phyloP scores from a whole-genome alignment of 35 echinoderm and acorn worm species.

The Apostichopus japonicus region DNA sequence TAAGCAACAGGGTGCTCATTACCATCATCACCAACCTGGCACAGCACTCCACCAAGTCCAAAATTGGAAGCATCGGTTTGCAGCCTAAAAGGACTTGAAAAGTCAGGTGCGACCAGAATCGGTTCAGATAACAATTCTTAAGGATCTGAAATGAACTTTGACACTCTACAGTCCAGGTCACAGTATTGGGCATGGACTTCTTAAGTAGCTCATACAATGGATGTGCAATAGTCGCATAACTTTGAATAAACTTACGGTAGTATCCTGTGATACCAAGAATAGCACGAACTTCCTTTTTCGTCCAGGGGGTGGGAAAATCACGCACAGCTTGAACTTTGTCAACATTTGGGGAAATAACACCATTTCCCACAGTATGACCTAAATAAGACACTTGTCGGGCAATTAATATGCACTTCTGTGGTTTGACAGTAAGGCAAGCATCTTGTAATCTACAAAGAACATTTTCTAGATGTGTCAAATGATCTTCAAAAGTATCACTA shows the following conservation, averaged over 20 bases:
- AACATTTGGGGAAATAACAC: too few species aligned
- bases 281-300: slow-evolving; percentile 61
- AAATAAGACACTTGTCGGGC: slow-evolving; percentile 25
- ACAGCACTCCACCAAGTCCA: slow-evolving; percentile 18
- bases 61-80: slow-evolving; percentile 54
- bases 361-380: slow-evolving; percentile 55
- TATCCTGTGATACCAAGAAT: slow-evolving; percentile 66
- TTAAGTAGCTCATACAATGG: slow-evolving; percentile 59
- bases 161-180: not conserved
- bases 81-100: slow-evolving; percentile 13
- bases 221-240: slow-evolving; percentile 49
- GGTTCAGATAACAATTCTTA: slow-evolving; percentile 5
- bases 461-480: slow-evolving; percentile 27
- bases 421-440: slow-evolving; percentile 58
- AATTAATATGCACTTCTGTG: slow-evolving; percentile 34
- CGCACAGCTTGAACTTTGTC: too few species aligned
- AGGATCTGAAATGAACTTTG: too few species aligned
- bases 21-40: not conserved
- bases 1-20: slow-evolving; percentile 60
- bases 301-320: too few species aligned
- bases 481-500: slow-evolving; percentile 52
- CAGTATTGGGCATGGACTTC: slow-evolving; percentile 39
- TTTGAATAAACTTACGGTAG: slow-evolving; percentile 72
- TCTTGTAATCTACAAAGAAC: slow-evolving; percentile 30
- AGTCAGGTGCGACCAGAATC: slow-evolving; percentile 22